Conservation (phyloP, 2,888 invertebrate species). For the Acleris holmiana region DNA sequence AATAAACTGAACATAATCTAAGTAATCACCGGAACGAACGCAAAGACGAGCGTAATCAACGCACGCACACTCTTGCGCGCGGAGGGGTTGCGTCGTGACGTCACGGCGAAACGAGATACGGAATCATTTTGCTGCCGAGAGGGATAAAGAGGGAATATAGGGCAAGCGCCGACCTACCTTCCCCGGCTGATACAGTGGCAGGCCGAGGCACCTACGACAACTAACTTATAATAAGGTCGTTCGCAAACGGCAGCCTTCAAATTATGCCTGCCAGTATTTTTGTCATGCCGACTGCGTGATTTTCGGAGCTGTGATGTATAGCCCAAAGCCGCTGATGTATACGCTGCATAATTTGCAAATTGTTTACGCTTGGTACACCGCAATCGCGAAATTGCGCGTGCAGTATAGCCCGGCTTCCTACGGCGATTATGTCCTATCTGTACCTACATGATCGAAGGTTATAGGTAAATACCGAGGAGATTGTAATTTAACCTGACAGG, state of each 20-base stretch:
- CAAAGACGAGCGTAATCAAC: conserved; percentile 53
- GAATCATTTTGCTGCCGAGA: conserved; percentile 42
- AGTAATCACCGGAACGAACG: conserved; percentile 47
- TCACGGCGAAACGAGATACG: conserved; percentile 66
- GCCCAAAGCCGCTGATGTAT: conserved; percentile 3
- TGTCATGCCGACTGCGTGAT: conserved; percentile 45
- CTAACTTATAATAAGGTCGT: conserved; percentile 66
- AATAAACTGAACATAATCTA: conserved; percentile 54
- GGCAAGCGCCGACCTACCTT: conserved; percentile 82
- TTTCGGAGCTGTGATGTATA: conserved; percentile 17
- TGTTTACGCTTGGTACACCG: conserved; percentile 17
- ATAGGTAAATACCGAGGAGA: conserved; percentile 4
- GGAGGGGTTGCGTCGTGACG: conserved; percentile 74
- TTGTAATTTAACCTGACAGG: conserved; percentile 16
- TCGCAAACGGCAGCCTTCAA: conserved; percentile 47
- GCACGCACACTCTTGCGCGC: conserved; percentile 58
- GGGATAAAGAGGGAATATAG: conserved; percentile 73
- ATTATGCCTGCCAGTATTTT: conserved; percentile 46
- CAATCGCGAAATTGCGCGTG: conserved; percentile 10
- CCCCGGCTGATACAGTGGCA: conserved; percentile 63
- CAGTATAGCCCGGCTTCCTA: not conserved
- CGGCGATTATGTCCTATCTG: not conserved
- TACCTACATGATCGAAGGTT: not conserved
- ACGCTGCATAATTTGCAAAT: conserved; percentile 2
- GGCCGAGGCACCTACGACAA: conserved; percentile 48